Evolutionary conservation across 2,888 invertebrate genomes (phyloP).

Genomic region (Rugalucina vietnamica): DNA sequence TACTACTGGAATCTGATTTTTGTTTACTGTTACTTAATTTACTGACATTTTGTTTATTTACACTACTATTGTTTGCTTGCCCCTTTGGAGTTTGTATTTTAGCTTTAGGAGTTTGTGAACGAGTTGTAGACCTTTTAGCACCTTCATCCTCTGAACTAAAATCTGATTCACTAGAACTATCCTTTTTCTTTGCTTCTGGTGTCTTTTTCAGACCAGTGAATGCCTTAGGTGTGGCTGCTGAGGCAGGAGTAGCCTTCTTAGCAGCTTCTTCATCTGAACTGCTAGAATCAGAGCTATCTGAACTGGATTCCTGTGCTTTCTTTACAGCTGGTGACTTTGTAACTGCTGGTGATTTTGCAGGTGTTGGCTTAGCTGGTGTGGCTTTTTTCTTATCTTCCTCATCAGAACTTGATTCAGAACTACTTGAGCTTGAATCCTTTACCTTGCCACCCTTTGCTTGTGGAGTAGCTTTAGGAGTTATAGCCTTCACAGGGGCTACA

Average conservation of each 20-base stretch:
- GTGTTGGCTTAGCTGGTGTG: slow-evolving; percentile 3
- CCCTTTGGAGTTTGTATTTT: neutral
- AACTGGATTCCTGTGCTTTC: slow-evolving; percentile 34
- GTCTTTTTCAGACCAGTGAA: neutral
- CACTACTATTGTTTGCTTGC: neutral
- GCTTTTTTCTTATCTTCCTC: slow-evolving; percentile 48
- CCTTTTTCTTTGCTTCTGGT: slow-evolving; percentile 16
- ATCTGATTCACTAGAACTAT: slow-evolving; percentile 39
- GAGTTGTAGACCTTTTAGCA: neutral
- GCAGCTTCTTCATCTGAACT: slow-evolving; percentile 59
- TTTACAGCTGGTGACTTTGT: slow-evolving; percentile 6
- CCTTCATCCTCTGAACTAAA: slow-evolving; percentile 52
- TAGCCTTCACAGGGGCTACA: slow-evolving; percentile 3
- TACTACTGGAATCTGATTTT: slow-evolving; percentile 4
- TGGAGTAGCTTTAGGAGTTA: slow-evolving; percentile 22
- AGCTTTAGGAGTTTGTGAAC: neutral
- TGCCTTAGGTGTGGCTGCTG: slow-evolving; percentile 6
- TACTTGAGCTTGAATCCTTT: slow-evolving; percentile 41
- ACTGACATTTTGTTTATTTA: neutral
- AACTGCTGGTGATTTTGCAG: neutral
- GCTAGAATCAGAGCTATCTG: slow-evolving; percentile 43
- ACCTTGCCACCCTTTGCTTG: slow-evolving; percentile 16
- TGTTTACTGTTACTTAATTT: neutral
- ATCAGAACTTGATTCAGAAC: slow-evolving; percentile 54
- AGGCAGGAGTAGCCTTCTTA: slow-evolving; percentile 13